These are phyloP conservation scores for Terebella lapidaria DNA, from an alignment of 2,888 invertebrate genomes.

Conservation along the genomic window DNA sequence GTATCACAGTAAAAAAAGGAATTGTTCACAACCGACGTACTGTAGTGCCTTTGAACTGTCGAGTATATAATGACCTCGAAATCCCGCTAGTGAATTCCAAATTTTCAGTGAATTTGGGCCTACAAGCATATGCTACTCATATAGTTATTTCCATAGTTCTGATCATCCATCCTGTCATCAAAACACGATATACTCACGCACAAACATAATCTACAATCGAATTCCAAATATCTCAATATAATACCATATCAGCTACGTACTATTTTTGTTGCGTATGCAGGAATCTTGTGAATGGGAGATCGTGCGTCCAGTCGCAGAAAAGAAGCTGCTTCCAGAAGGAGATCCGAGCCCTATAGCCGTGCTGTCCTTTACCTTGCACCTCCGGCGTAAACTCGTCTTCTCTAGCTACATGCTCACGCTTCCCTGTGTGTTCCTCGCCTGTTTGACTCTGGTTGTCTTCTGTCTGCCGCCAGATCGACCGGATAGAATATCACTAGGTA, in stretches of 20 bases:
- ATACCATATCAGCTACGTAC: not conserved
- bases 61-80: no score
- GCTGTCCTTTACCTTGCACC: conserved; percentile 13
- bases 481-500: conserved; percentile 23
- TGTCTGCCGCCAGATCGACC: conserved; percentile 25
- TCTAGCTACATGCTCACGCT: conserved; percentile 25
- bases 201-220: not conserved
- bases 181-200: no score
- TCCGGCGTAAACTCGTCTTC: conserved; percentile 20
- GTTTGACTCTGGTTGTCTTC: conserved; percentile 25
- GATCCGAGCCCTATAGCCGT: conserved; percentile 11
- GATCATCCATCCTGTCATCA: not conserved
- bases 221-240: not conserved
- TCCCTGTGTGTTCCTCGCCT: conserved; percentile 25
- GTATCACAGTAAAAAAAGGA: not conserved
- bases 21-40: no score
- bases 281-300: conserved; percentile 21
- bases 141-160: no score
- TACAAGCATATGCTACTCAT: no score
- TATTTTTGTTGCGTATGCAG: no score
- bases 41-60: no score
- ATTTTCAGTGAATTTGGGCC: no score
- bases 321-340: conserved; percentile 7
- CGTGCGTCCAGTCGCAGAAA: conserved; percentile 12
- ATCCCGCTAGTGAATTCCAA: no score